These are phyloP conservation scores for Pyxicephalus adspersus DNA, from an alignment of 2,113 vertebrate genomes.

Conservation along the genomic window DNA sequence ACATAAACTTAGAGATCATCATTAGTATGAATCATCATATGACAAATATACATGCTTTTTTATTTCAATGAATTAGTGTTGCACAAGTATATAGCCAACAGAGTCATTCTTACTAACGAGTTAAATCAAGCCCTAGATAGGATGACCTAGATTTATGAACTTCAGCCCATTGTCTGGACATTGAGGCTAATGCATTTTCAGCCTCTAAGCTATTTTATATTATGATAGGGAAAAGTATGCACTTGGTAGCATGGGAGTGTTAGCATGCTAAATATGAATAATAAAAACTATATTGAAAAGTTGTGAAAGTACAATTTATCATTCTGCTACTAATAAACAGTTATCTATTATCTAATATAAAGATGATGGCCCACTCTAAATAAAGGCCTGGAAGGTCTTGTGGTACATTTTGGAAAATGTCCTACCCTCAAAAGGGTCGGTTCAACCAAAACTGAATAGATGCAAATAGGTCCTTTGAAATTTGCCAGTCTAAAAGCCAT, in stretches of 20 bases:
- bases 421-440: too few species aligned
- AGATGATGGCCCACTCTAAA: too few species aligned
- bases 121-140: conserved; percentile 2
- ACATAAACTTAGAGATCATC: too few species aligned
- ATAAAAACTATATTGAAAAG: not conserved
- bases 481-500: too few species aligned
- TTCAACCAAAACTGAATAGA: too few species aligned
- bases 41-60: not conserved
- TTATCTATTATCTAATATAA: too few species aligned
- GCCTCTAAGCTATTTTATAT: conserved; percentile 26
- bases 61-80: not conserved
- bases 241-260: not conserved
- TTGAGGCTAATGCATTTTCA: conserved; percentile 46
- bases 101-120: not conserved
- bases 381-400: too few species aligned
- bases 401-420: too few species aligned
- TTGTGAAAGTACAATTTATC: too few species aligned
- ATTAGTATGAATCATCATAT: too few species aligned
- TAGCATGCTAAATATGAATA: not conserved
- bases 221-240: conserved; percentile 2
- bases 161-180: conserved; percentile 28
- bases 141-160: conserved; percentile 47
- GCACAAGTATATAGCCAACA: not conserved
- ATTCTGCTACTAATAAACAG: not conserved
- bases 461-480: too few species aligned